Conservation (phyloP, 2,888 invertebrate species). For the Caenorhabditis sinica region DNA sequence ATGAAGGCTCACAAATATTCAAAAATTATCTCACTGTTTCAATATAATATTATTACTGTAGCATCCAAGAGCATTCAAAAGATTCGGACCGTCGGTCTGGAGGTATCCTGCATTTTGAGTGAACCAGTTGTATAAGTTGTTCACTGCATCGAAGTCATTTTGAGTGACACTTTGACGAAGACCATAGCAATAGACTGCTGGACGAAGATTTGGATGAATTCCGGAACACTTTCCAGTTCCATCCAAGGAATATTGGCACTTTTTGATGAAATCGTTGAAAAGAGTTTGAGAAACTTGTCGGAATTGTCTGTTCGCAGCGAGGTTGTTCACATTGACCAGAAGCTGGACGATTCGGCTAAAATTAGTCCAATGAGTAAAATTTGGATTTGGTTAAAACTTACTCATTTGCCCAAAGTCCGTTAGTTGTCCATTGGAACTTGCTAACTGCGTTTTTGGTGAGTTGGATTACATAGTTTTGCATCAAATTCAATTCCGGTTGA, state of each 20-base stretch:
- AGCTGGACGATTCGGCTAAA: slow-evolving; percentile 53
- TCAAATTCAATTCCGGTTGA: slow-evolving; percentile 33
- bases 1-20: not conserved
- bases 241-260: slow-evolving; percentile 43
- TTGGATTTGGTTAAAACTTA: slow-evolving; percentile 28
- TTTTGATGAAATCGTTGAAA: slow-evolving; percentile 47
- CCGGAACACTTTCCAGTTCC: slow-evolving; percentile 64
- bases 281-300: slow-evolving; percentile 27
- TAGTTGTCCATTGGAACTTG: slow-evolving; percentile 42
- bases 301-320: slow-evolving; percentile 30
- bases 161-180: slow-evolving; percentile 28
- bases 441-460: slow-evolving; percentile 26
- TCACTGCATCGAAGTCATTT: slow-evolving; percentile 9
- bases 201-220: slow-evolving; percentile 57
- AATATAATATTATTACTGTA: not conserved
- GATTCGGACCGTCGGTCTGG: slow-evolving; percentile 38
- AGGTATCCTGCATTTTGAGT: slow-evolving; percentile 38
- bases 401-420: slow-evolving; percentile 62
- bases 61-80: slow-evolving; percentile 61
- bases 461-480: slow-evolving; percentile 53
- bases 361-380: not conserved
- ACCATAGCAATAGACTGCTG: slow-evolving; percentile 62
- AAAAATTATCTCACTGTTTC: slow-evolving; percentile 35
- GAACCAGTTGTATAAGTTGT: slow-evolving; percentile 35
- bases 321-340: slow-evolving; percentile 49